Conservation (phyloP, 92 coral and sea anemone species). For the Porites evermanni region DNA sequence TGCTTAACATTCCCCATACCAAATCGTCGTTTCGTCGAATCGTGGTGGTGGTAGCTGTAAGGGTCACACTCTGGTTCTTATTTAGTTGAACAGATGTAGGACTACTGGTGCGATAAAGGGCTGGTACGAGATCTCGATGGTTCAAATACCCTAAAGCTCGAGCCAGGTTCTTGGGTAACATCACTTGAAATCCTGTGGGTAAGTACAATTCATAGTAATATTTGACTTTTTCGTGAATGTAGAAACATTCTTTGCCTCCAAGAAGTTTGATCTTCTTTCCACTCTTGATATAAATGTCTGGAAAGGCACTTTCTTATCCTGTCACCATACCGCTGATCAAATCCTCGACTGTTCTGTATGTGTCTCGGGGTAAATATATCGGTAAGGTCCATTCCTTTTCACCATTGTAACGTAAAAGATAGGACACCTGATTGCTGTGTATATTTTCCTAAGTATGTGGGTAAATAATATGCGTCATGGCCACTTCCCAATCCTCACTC, state of each 20-base stretch:
- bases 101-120: not conserved
- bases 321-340: slow-evolving; percentile 9
- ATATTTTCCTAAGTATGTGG: slow-evolving; percentile 41
- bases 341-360: slow-evolving; percentile 3
- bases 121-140: not conserved
- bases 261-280: not conserved
- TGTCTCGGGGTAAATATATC: slow-evolving; percentile 12
- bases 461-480: slow-evolving; percentile 32
- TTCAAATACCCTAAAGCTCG: slow-evolving; percentile 17
- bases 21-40: slow-evolving; percentile 1
- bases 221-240: not conserved
- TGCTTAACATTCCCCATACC: slow-evolving; percentile 16
- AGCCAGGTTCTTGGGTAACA: slow-evolving; percentile 25
- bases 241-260: slow-evolving; percentile 23
- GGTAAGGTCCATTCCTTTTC: not conserved
- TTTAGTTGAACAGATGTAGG: not conserved
- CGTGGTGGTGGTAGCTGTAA: not conserved
- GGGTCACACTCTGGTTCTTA: slow-evolving; percentile 1
- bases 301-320: not conserved
- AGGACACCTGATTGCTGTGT: not conserved
- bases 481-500: slow-evolving; percentile 16
- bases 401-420: not conserved
- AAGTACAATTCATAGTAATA: not conserved
- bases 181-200: slow-evolving; percentile 9
- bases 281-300: slow-evolving; percentile 3